Base-by-base conservation (phyloP, 2,797 vertebrate species). In the Toxotes lorentzi region DNA sequence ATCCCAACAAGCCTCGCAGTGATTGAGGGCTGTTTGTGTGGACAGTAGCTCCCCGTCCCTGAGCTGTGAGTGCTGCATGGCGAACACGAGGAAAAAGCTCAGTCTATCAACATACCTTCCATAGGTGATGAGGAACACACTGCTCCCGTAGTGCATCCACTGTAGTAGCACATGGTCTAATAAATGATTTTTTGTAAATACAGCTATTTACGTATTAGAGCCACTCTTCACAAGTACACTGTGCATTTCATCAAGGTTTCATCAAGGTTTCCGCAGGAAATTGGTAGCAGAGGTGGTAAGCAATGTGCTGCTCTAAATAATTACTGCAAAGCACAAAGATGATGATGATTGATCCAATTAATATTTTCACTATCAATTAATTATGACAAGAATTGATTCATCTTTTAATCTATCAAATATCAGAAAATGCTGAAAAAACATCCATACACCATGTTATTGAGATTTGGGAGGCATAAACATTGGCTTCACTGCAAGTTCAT, bases 21-120 rank as follows among this genome's bases (percentile, higher is more conserved):
- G 88, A 91, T 71, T 75, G 84, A 81, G 72, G 50, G 80, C 77
- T 79, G 80, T 79, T 86, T 78, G 78, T 86, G 73, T 24, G 82
- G 75, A 74, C 50, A 63, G 69, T 47, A 11, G 54, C 69, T 77
- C 60, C 51, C 45, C 59, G 23, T 59, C 51, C 27, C 77, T 17
- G 38, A 77, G 1, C 65, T 63, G 67, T 0, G 62, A 69, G 67
- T 30, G 14, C 54, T 50, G 41, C 61, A 38, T 10, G 0, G 23
- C 64, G 62, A 69, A 67, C 3, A 5, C 70, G 19, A 54, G 35
- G 51, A n/a, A 53, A 45, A 58, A 24, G 11, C 48, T 61, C 17
- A 0, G 27, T 30, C 27, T 30, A 30, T 30, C 27, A 30, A 7
- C 24, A 65, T 76, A 34, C 77, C 71, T 68, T 45, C 71, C 45